phyloP scores from a whole-genome alignment of 2,888 invertebrate species.

The Halictus quadricinctus region DNA sequence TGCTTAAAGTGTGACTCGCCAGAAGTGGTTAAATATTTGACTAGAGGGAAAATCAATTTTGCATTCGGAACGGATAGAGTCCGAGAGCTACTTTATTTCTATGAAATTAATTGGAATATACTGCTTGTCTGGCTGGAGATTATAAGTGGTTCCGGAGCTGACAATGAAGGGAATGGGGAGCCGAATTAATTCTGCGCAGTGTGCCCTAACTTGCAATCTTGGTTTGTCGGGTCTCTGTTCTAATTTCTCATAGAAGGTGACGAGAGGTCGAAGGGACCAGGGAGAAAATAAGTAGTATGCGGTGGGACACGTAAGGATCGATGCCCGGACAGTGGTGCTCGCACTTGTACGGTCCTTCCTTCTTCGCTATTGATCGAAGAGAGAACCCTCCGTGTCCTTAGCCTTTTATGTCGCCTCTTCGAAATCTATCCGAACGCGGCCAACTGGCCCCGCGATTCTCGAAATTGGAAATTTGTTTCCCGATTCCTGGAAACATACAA shows the following conservation, averaged over 20 bases:
- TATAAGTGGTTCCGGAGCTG: background rate
- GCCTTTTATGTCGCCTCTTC: conserved; percentile 41
- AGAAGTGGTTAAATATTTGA: background rate
- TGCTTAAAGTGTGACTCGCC: background rate
- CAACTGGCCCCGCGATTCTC: background rate
- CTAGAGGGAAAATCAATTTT: background rate
- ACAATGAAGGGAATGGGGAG: background rate
- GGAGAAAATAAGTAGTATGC: conserved; percentile 52
- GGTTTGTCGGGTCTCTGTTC: background rate
- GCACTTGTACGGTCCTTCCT: conserved; percentile 72
- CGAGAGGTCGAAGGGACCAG: conserved; percentile 12
- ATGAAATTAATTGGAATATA: background rate
- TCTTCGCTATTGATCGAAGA: conserved; percentile 73
- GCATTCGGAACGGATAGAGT: background rate
- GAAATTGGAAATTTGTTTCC: conserved; percentile 33
- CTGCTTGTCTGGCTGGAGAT: background rate
- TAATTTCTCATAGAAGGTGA: conserved; percentile 16
- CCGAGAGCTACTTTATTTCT: background rate
- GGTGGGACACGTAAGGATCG: conserved; percentile 66
- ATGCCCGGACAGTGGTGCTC: conserved; percentile 73
- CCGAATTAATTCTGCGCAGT: background rate
- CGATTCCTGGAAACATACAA: conserved; percentile 17
- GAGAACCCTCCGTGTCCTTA: conserved; percentile 41
- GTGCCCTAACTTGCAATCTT: background rate
- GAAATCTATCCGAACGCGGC: conserved; percentile 30